Evolutionary conservation across 2,888 invertebrate species (phyloP), one percentile per base, ranked within the genome.

Genomic region (Habroteleia sp.): DNA sequence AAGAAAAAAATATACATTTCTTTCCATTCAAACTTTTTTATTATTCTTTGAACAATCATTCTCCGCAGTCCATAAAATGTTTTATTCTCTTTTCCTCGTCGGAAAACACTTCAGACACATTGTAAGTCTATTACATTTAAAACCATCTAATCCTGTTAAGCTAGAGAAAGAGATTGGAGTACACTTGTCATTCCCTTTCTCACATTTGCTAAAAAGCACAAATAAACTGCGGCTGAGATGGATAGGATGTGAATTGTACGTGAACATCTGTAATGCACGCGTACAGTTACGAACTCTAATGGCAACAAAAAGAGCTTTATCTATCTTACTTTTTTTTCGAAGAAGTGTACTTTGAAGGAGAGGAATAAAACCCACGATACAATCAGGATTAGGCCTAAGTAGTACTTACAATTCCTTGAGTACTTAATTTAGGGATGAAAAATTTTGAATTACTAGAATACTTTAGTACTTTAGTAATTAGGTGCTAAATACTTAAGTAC

Each of bases 151-250:
- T 63, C 42, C 52, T 42, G 42, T 52, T 42, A 63, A 63, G 35
- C 50, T 42, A 50, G 41, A 58, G 50, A 50, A 41, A 41, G 50
- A 41, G 42, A 63, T 63, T 42, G 63, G 33, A 52, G 25, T 63
- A 50, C 63, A 63, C 63, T 63, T 52, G 52, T 63, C 63, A 52
- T 63, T 52, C 52, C 42, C 52, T 63, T 63, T 63, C 52, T 52
- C 63, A 63, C 63, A 41, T 29, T 52, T 33, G 11, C 52, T 23
- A 42, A 63, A 63, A 52, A 52, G 52, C 17, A 42, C 63, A 63
- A 63, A 35, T 52, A 63, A 52, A 63, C 63, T 31, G 23, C 41
- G 31, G 23, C 14, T 50, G 48, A 63, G 31, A 62, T 48, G 39
- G 48, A 62, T 62, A 33, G 58, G 8, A 33, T 23, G 54, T 41